A percentile compares a stretch with the other conserved stretches of the same genome.
phyloP scores from a whole-genome alignment of 2,888 invertebrate species.

The Loripinus fragilis region DNA sequence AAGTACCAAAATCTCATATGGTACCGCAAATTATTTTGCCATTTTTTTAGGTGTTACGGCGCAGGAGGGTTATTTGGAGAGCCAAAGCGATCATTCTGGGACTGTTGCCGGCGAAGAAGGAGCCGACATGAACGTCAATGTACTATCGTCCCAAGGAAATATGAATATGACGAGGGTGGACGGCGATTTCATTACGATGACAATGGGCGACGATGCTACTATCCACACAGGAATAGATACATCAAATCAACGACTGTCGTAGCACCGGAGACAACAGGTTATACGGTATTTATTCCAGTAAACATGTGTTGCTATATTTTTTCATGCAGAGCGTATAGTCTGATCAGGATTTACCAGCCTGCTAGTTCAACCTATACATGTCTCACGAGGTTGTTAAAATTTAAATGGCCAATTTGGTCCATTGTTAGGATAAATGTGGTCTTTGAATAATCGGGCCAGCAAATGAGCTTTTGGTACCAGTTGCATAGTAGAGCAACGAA shows the following conservation, averaged over 20 bases:
- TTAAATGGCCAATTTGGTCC: too few species aligned
- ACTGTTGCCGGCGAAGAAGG: conserved; percentile 19
- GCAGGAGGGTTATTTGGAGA: conserved; percentile 25
- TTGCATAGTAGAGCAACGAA: too few species aligned
- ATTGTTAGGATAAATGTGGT: too few species aligned
- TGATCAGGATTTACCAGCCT: too few species aligned
- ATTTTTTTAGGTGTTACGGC: conserved; percentile 9
- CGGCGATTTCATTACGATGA: conserved; percentile 43
- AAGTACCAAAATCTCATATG: too few species aligned
- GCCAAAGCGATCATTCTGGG: not conserved
- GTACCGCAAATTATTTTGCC: too few species aligned
- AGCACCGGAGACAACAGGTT: not conserved
- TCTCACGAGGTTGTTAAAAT: too few species aligned
- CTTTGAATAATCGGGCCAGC: too few species aligned
- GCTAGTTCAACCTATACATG: too few species aligned
- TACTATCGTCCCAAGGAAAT: conserved; percentile 31
- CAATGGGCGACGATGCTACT: conserved; percentile 33
- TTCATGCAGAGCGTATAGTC: too few species aligned
- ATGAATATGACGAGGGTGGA: conserved; percentile 37
- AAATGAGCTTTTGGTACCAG: too few species aligned
- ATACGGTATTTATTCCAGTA: not conserved
- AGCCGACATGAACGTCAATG: conserved; percentile 18
- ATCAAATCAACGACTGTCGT: not conserved
- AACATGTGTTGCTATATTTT: too few species aligned
- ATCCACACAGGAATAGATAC: conserved; percentile 21